Conservation (phyloP, 2,888 invertebrate species). For the Hyles lineata region DNA sequence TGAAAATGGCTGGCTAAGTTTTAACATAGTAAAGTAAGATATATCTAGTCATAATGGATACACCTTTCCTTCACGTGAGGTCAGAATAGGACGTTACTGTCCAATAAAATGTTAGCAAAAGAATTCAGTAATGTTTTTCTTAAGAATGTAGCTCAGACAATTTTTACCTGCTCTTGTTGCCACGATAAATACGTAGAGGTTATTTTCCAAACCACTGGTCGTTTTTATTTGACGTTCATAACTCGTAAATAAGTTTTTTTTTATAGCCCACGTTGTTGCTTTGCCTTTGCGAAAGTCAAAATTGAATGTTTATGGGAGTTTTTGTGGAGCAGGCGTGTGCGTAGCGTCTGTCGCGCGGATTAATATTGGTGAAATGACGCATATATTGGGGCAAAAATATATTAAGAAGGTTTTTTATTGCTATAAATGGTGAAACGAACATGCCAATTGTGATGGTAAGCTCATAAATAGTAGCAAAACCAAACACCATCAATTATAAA, state of each 20-base stretch:
- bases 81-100: no score
- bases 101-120: neutral
- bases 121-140: conserved; percentile 28
- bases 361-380: conserved; percentile 13
- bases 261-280: conserved; percentile 37
- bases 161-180: conserved; percentile 35
- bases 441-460: no score
- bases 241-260: conserved; percentile 45
- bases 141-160: conserved; percentile 34
- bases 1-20: no score
- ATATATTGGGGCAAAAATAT: neutral
- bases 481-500: no score
- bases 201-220: conserved; percentile 50
- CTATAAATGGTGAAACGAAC: no score
- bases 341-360: conserved; percentile 8
- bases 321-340: conserved; percentile 17
- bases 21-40: no score
- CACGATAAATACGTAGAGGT: conserved; percentile 37
- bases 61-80: no score
- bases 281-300: conserved; percentile 26
- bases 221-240: conserved; percentile 45
- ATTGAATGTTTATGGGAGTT: conserved; percentile 29
- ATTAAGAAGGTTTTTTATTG: neutral
- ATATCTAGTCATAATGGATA: no score
- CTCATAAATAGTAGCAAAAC: no score